These are phyloP conservation scores for Leptocoma aspasia DNA, from an alignment of 2,113 vertebrate genomes.

Conservation along the genomic window DNA sequence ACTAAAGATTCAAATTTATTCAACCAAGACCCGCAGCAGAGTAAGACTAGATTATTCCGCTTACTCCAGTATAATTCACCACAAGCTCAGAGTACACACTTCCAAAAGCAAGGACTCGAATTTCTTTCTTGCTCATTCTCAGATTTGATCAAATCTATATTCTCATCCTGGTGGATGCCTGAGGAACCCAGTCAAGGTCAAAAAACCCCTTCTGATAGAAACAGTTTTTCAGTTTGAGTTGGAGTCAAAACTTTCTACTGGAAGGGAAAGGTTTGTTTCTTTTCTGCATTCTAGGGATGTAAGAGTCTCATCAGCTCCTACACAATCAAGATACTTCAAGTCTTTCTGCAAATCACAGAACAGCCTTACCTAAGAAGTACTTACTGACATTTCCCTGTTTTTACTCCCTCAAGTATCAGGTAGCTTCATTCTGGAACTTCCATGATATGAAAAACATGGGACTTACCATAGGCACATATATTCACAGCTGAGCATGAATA, in stretches of 20 bases:
- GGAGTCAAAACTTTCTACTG: background rate
- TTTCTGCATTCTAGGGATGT: background rate
- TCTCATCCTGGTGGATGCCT: background rate
- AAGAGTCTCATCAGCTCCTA: background rate
- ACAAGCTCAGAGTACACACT: background rate
- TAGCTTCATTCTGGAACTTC: background rate
- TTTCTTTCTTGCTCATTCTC: background rate
- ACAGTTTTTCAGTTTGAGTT: background rate
- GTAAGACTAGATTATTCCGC: background rate
- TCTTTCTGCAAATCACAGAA: background rate
- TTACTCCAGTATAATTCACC: background rate
- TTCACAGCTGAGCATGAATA: background rate
- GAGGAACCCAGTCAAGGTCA: background rate
- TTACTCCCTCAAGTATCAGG: background rate
- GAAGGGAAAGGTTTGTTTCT: background rate
- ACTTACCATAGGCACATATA: background rate
- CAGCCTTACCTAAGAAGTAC: background rate
- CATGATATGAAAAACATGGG: background rate
- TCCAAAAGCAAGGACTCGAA: background rate
- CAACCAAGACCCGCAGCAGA: background rate
- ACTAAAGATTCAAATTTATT: background rate
- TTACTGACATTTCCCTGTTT: background rate
- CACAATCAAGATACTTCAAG: background rate
- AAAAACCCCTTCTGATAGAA: background rate
- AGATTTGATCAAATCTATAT: background rate